phyloP scores from a whole-genome alignment of 2,113 vertebrate species.

The Cervus canadensis region DNA sequence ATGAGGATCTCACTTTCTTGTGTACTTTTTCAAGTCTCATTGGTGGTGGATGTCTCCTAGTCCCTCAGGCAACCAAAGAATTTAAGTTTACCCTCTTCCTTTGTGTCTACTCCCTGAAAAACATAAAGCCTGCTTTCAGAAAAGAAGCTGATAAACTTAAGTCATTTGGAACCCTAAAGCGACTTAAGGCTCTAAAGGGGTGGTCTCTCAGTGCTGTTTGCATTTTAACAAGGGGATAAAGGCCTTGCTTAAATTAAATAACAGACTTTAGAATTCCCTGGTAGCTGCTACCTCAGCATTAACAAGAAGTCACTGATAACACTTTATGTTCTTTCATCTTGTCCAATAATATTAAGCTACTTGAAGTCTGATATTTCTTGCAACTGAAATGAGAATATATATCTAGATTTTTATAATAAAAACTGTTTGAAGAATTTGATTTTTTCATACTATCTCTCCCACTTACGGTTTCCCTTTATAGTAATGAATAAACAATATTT shows the following conservation, averaged over 20 bases:
- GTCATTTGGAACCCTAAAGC: conserved; percentile 1
- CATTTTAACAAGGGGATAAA: neutral
- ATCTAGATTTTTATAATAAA: neutral
- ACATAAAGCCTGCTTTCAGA: neutral
- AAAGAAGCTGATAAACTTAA: neutral
- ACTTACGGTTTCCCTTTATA: neutral
- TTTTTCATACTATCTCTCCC: neutral
- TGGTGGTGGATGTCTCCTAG: neutral
- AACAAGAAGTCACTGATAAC: neutral
- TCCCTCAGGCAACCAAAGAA: neutral
- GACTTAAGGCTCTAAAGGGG: neutral
- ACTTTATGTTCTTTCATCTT: neutral
- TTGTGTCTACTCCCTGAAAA: neutral
- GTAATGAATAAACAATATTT: conserved; percentile 13
- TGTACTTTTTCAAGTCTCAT: neutral
- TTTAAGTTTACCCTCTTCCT: neutral
- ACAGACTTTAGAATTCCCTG: neutral
- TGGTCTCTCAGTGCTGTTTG: neutral
- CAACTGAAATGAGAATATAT: conserved; percentile 21
- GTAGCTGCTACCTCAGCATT: neutral
- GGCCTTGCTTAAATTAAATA: neutral
- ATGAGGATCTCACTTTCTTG: neutral
- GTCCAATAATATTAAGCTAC: neutral
- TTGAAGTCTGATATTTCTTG: conserved; percentile 26
- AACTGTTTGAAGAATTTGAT: neutral